Conservation (phyloP, 2,797 vertebrate genomes). For the Syncerus caffer region DNA sequence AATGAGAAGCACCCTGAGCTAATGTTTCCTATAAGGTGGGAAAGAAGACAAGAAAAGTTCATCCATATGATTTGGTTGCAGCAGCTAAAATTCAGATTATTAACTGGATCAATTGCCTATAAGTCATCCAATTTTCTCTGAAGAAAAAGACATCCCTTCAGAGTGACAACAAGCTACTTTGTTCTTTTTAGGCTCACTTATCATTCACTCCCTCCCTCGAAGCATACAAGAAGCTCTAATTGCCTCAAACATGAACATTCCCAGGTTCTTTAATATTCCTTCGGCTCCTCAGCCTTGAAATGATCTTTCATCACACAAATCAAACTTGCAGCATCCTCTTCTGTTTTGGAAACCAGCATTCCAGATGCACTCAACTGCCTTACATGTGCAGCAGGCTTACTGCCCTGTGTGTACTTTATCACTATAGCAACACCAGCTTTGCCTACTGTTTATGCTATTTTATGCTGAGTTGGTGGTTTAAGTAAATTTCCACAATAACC, state of each 20-base stretch:
- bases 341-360: background rate
- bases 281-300: constrained; percentile 11
- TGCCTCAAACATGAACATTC: background rate
- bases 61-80: constrained; percentile 26
- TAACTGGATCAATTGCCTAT: constrained; percentile 37
- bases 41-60: constrained; percentile 42
- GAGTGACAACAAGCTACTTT: background rate
- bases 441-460: background rate
- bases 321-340: constrained; percentile 15
- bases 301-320: constrained; percentile 41
- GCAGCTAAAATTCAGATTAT: constrained; percentile 46
- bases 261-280: background rate
- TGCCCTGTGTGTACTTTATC: background rate
- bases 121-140: constrained; percentile 39
- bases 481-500: constrained; percentile 51
- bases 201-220: background rate
- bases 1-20: constrained; percentile 46
- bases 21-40: constrained; percentile 44
- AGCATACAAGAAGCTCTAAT: constrained; percentile 49
- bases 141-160: constrained; percentile 2
- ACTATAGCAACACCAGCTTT: constrained; percentile 31
- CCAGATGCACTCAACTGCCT: background rate
- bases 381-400: background rate
- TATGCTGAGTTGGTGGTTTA: constrained; percentile 34
- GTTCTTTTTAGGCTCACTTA: constrained; percentile 21